Percentiles rank a stretch among this genome's conserved stretches.
These are phyloP conservation scores for Glomeris maerens DNA, from an alignment of 1,140 invertebrate genomes.

Conservation along the genomic window DNA sequence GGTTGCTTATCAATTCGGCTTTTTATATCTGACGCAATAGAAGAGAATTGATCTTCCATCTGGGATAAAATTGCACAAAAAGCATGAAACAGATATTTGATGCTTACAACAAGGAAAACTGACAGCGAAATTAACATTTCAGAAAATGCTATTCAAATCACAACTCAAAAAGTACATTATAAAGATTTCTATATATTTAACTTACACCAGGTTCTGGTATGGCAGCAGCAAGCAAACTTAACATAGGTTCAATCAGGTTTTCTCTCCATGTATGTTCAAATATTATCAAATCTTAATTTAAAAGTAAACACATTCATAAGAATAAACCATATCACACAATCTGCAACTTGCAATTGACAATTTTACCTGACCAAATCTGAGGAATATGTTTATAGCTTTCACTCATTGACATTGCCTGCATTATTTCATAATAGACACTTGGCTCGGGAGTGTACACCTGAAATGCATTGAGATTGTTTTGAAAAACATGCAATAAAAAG, in stretches of 20 bases:
- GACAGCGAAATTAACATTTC: too few relatives aligned
- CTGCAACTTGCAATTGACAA: background rate
- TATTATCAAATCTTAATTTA: background rate
- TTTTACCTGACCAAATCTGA: conserved; percentile 22
- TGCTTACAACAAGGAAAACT: background rate
- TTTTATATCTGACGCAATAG: background rate
- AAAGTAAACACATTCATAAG: background rate
- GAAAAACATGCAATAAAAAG: background rate
- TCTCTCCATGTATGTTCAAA: background rate
- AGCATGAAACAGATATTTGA: background rate
- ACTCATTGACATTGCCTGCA: conserved; percentile 21
- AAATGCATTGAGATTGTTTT: background rate
- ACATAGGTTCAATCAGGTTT: background rate
- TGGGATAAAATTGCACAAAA: background rate
- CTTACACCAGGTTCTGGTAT: background rate
- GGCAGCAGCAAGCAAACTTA: background rate
- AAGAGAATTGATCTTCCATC: background rate
- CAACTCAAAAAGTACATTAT: too few relatives aligned
- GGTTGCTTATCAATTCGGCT: background rate
- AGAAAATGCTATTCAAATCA: too few relatives aligned
- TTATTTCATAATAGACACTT: conserved; percentile 14
- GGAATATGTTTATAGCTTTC: conserved; percentile 21
- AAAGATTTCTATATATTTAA: too few relatives aligned
- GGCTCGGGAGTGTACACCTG: conserved; percentile 19
- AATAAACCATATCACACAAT: background rate